Base-by-base conservation (phyloP, 2,113 vertebrate genomes). In the Cynoglossus semilaevis region DNA sequence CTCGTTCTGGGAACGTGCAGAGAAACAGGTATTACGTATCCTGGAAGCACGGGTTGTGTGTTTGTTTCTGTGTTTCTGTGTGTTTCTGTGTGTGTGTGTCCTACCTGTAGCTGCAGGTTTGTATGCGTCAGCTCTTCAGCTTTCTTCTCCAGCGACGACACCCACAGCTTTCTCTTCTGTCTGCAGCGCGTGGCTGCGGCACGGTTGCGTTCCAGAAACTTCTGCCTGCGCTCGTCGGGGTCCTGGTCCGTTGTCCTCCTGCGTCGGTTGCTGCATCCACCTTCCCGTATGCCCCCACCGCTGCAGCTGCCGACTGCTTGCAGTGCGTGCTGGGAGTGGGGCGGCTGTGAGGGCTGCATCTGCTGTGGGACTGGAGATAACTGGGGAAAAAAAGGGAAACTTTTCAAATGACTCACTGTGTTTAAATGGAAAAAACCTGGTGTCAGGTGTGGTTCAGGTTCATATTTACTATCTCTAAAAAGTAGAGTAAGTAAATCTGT, bases 91-190 rank as follows among this genome's bases (percentile, higher is more conserved):
- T 8, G 36, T 57, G 48, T 5, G 34, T 17, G 38, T 60, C 85
- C 62, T 88, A 98, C 96, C 96, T 99, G 96, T 88, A 99, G 94
- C 83, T 98, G 95, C 91, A 98, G 94, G 91, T 99, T 98, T 76
- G 94, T 98, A 89, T 99, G 96, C 72, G 95, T 98, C 84, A 99
- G 90, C 89, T 98, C 97, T 86, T 99, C 97, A 46, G 97, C 97
- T 89, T 99, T 99, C 91, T 96, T 99, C 92, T 99, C 97, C 93
- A 99, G 88, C 66, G 97, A 97, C 78, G 92, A 92, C 92, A 98
- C 97, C 97, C 97, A 99, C 88, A 98, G 87, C 88, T 99, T 99
- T 90, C 97, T 96, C 90, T 99, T 99, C 93, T 98, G 97, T 83
- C 97, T 92, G 90, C 97, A 99, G 74, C 97, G 95, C 1, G 97